Evolutionary conservation across 2,888 invertebrate species (phyloP), one percentile per base, ranked within the genome.

Genomic region (Caenorhabditis parvicauda): DNA sequence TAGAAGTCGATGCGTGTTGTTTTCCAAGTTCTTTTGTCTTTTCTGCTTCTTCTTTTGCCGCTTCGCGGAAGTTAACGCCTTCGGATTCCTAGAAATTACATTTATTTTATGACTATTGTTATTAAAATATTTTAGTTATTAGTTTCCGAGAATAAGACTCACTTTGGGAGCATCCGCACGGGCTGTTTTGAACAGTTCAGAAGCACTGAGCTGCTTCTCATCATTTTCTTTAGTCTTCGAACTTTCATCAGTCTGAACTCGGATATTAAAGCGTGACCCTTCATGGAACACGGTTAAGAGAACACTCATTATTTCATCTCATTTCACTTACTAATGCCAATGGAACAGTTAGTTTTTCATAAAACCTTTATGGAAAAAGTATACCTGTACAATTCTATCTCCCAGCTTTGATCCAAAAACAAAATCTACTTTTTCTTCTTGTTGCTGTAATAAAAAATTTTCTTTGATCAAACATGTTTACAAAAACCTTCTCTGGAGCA

Each of bases 1-100:
- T 54, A 22, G 61, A 61, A 0, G 70, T 71, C 12, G 62, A 62
- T 1, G 72, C 70, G 21, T 63, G 57, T 27, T 65, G 62, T 19
- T 66, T 65, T 38, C 67, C 70, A 2, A 53, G 51, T 46, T 64
- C 61, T 45, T 64, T 64, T 0, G 53, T 54, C 2, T 59, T 49
- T n/a, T 59, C 63, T 0, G 63, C 63, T 42, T 59, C 59, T 46
- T 64, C 48, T 17, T 53, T 35, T 14, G 63, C 59, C 37, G 59
- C 59, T 27, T 59, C 38, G 19, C 63, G 46, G 54, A 64, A 64
- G 44, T 59, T 43, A 14, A 43, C 51, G 2, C 35, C 29, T 2
- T 47, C 56, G 35, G 49, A 54, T 25, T 52, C 58, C 63, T 62
- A 41, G 38, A 61, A 47, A 29, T n/a, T 19, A 14, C n/a, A 1